Conservation (phyloP, 2,113 vertebrate genomes). For the Dasyornis broadbenti region DNA sequence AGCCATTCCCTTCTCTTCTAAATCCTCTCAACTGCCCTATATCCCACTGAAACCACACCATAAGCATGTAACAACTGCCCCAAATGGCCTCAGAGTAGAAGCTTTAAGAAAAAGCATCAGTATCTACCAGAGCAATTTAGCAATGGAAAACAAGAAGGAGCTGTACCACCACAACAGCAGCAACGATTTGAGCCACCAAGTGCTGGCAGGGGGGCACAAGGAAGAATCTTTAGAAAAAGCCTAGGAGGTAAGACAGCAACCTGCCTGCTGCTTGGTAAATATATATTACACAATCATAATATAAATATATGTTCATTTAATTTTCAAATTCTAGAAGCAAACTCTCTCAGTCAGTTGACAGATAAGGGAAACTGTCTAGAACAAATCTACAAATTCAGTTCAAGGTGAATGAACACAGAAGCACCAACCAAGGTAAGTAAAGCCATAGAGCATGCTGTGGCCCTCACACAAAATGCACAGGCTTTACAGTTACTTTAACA, state of each 20-base stretch:
- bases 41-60: not conserved
- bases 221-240: slow-evolving; percentile 15
- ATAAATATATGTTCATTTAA: not conserved
- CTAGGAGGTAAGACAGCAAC: not conserved
- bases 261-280: not conserved
- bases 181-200: not conserved
- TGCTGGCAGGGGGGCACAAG: not conserved
- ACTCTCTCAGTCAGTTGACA: not conserved
- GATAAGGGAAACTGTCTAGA: not conserved
- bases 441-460: not conserved
- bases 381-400: not conserved
- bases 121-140: not conserved
- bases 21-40: not conserved
- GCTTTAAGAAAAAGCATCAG: not conserved
- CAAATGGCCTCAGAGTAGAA: not conserved
- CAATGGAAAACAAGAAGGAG: not conserved
- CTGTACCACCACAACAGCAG: not conserved
- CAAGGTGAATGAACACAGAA: not conserved
- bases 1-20: not conserved
- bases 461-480: not conserved
- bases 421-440: not conserved
- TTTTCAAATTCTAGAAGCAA: not conserved
- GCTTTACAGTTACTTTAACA: not conserved
- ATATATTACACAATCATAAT: not conserved
- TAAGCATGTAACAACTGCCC: not conserved